Base-by-base conservation (phyloP, 2,797 vertebrate genomes). In the Anomalospiza imberbis region DNA sequence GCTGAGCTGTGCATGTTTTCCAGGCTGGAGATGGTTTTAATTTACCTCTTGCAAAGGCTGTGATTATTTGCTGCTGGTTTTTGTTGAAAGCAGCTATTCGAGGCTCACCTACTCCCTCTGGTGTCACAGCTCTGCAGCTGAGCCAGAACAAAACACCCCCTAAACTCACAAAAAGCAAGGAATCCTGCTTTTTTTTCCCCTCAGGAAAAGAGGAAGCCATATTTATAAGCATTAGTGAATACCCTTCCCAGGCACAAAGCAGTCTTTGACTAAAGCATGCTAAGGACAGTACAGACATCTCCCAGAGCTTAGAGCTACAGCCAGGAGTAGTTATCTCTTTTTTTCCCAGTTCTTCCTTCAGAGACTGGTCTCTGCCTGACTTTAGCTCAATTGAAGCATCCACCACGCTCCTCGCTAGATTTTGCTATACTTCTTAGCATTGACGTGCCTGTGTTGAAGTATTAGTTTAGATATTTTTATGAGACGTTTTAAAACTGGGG, bases 1-100 rank as follows among this genome's bases (percentile, higher is more conserved):
- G 95, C 95, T 96, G 95, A 95, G 91, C 93, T 91, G 85, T 97
- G 95, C 95, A 96, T 91, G 93, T 96, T 96, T 96, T 92, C 85
- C 83, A 93, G 47, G 85, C 94, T 96, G 77, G 88, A 81, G 80
- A 86, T 91, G 94, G 95, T 91, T 97, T 97, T 96, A 94, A 96
- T 97, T 96, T 96, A 96, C 95, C 91, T 91, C 95, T 96, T 80
- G 91, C 80, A 95, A 95, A 82, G 83, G 88, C 95, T 87, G 93
- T 38, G 89, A 95, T 95, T 96, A 90, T 88, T 91, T 85, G 94
- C 91, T 85, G 89, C 80, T 77, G 76, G 3, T 51, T 94, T 94
- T 95, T 84, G 92, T 84, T 57, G 73, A 86, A 92, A 84, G 85
- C 83, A 91, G 21, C 48, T 90, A 61, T 94, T 91, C n/a, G 8